Conservation (phyloP, 1,140 invertebrate genomes). For the Zelostemma sp. region DNA sequence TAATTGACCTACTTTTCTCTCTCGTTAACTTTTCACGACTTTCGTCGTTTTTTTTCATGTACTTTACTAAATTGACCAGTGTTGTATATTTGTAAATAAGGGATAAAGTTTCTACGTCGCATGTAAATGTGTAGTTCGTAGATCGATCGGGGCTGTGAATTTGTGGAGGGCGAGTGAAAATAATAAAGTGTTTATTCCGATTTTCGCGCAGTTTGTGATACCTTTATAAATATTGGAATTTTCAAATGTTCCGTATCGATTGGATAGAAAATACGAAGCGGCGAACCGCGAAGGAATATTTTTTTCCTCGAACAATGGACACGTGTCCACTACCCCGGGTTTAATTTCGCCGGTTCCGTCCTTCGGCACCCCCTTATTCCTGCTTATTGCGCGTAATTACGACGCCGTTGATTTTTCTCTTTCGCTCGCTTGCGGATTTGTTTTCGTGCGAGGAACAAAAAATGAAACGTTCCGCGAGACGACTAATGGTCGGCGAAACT, state of each 20-base stretch:
- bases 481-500: constrained; percentile 56
- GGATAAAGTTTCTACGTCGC: neutral
- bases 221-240: too few relatives aligned
- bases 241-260: too few relatives aligned
- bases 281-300: too few relatives aligned
- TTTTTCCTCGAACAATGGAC: too few relatives aligned
- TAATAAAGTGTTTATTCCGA: constrained; percentile 54
- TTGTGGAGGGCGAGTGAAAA: constrained; percentile 46
- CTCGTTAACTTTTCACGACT: neutral
- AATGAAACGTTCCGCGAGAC: constrained; percentile 23
- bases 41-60: neutral
- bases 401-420: constrained; percentile 17
- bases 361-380: too few relatives aligned
- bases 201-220: too few relatives aligned
- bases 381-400: neutral
- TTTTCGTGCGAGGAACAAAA: constrained; percentile 35
- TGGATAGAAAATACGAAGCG: too few relatives aligned
- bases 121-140: neutral
- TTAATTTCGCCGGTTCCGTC: too few relatives aligned
- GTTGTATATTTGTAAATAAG: neutral
- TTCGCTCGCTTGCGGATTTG: constrained; percentile 29
- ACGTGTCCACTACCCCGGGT: too few relatives aligned
- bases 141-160: constrained; percentile 54
- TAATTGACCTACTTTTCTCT: neutral
- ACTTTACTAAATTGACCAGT: neutral